Evolutionary conservation across 2,888 invertebrate genomes (phyloP).

Genomic region (Sylvicola cinctus): DNA sequence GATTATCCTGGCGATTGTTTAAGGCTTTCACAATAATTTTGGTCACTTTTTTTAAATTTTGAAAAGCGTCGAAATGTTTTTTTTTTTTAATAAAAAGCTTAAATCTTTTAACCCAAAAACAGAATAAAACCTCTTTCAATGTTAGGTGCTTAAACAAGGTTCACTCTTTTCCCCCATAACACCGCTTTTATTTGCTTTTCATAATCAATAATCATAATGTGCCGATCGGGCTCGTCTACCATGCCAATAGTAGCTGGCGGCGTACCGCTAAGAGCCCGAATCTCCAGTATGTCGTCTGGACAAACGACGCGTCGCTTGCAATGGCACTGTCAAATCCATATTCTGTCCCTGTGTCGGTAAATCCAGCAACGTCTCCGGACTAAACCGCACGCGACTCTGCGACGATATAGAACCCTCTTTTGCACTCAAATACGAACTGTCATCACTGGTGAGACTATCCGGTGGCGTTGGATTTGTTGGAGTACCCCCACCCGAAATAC

Average conservation of each 20-base stretch:
- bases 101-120: no score
- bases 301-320: slow-evolving; percentile 20
- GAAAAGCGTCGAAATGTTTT: no score
- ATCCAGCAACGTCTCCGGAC: slow-evolving; percentile 51
- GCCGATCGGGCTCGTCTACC: slow-evolving; percentile 24
- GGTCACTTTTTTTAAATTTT: no score
- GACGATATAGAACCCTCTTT: slow-evolving; percentile 47
- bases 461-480: slow-evolving; percentile 73
- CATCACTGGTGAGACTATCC: slow-evolving; percentile 68
- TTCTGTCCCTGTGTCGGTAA: slow-evolving; percentile 30
- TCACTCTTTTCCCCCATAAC: no score
- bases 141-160: no score
- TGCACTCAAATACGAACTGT: slow-evolving; percentile 74
- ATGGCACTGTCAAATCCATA: slow-evolving; percentile 31
- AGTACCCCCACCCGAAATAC: slow-evolving; percentile 31
- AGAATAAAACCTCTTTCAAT: no score
- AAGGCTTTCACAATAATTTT: no score
- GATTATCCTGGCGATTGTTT: no score
- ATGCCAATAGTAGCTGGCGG: slow-evolving; percentile 18
- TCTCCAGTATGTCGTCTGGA: slow-evolving; percentile 16
- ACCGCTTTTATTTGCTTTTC: no score
- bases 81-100: no score
- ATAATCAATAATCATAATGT: slow-evolving; percentile 13
- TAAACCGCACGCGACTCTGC: slow-evolving; percentile 52
- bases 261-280: slow-evolving; percentile 22